phyloP scores from a whole-genome alignment of 2,113 vertebrate species.

The Bothrops jararaca region DNA sequence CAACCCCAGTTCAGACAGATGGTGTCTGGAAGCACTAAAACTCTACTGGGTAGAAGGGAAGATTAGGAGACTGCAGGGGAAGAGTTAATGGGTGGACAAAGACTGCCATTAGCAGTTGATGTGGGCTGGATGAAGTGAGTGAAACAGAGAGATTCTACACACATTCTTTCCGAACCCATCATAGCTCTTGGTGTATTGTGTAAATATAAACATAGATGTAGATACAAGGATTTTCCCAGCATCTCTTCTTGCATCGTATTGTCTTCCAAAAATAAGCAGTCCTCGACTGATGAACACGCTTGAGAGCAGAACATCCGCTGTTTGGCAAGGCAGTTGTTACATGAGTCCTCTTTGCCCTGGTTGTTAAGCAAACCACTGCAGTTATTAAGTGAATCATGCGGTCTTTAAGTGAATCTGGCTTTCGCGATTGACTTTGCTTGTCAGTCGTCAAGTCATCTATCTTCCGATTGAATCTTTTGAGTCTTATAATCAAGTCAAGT shows the following conservation, averaged over 20 bases:
- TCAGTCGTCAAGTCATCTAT: background rate
- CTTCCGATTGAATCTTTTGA: background rate
- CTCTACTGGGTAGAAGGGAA: conserved; percentile 55
- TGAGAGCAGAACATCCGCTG: background rate
- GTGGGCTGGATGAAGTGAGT: conserved; percentile 17
- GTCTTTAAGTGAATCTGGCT: background rate
- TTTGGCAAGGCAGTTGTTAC: background rate
- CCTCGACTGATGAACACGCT: background rate
- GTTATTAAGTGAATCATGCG: background rate
- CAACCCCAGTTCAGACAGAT: conserved; percentile 67
- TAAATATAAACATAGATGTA: background rate
- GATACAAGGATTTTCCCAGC: background rate
- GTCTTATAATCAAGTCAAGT: background rate
- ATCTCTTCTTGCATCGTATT: background rate
- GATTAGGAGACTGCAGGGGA: conserved; percentile 59
- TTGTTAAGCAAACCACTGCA: background rate
- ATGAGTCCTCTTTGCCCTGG: background rate
- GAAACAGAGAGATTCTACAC: conserved; percentile 30
- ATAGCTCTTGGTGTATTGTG: conserved; percentile 24
- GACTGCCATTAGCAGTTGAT: conserved; percentile 33
- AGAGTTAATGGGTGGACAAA: conserved; percentile 55
- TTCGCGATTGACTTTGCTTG: background rate
- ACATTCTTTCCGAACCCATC: conserved; percentile 41
- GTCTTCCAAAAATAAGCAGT: background rate
- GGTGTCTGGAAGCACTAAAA: conserved; percentile 66